Conservation (phyloP, 1,140 invertebrate species). For the Mycetomoellerius zeteki region DNA sequence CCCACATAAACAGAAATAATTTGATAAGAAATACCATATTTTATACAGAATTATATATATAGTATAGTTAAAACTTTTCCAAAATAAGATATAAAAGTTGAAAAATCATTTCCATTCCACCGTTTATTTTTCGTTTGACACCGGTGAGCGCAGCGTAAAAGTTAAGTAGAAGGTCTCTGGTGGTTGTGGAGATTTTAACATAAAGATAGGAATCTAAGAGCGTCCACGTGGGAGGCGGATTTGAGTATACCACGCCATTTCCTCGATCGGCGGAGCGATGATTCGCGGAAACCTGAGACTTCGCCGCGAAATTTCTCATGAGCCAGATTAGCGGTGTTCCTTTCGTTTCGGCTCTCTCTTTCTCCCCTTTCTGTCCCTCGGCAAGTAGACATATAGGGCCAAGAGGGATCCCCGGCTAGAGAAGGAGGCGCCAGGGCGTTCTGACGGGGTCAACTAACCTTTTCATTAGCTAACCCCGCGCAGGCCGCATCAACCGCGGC, state of each 20-base stretch:
- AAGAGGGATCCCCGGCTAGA: constrained; percentile 62
- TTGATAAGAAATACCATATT: neutral
- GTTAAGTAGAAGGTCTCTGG: constrained; percentile 12
- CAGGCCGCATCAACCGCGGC: constrained; percentile 77
- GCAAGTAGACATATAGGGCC: constrained; percentile 36
- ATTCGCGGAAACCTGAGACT: constrained; percentile 70
- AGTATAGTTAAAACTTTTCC: neutral
- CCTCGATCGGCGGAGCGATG: constrained; percentile 56
- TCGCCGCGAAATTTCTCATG: constrained; percentile 70
- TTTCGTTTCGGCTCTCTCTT: constrained; percentile 23
- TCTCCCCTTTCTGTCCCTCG: constrained; percentile 26
- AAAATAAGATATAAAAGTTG: neutral
- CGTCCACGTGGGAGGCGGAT: constrained; percentile 71
- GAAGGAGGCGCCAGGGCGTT: constrained; percentile 86
- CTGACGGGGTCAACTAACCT: constrained; percentile 86
- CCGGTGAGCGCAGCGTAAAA: neutral
- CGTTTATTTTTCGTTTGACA: neutral
- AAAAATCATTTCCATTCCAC: neutral
- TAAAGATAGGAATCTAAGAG: constrained; percentile 50
- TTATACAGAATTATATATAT: neutral
- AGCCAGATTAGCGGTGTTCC: constrained; percentile 67
- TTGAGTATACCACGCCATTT: constrained; percentile 47
- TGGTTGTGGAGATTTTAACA: neutral
- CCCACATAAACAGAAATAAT: neutral
- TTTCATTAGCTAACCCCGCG: constrained; percentile 85